Percentiles rank a stretch among this genome's conserved stretches.
These are phyloP conservation scores for Bombyx mandarina DNA, from an alignment of 1,140 invertebrate species.

Conservation along the genomic window DNA sequence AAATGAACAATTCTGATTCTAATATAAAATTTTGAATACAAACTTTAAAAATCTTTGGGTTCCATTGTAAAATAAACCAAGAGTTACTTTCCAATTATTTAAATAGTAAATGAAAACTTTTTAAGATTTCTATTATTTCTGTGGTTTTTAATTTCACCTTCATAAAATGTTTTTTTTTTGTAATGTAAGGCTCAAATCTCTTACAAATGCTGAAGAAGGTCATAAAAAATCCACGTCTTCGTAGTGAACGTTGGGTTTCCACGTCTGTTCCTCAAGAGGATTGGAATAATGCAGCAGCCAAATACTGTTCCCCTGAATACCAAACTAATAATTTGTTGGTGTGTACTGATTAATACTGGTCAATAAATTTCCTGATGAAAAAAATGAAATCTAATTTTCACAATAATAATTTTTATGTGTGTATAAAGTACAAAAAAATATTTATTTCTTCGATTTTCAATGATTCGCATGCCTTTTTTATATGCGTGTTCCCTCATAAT, in stretches of 20 bases:
- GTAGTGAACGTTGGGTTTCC: constrained; percentile 63
- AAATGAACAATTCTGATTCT: too few relatives aligned
- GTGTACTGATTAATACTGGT: not conserved
- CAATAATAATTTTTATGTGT: not conserved
- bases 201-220: constrained; percentile 78
- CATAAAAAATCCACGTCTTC: constrained; percentile 74
- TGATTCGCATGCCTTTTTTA: too few relatives aligned
- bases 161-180: not conserved
- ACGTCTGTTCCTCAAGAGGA: constrained; percentile 80
- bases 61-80: too few relatives aligned
- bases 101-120: not conserved
- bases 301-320: constrained; percentile 86
- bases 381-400: not conserved
- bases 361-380: not conserved
- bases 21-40: too few relatives aligned
- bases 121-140: not conserved
- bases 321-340: constrained; percentile 89
- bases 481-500: not conserved
- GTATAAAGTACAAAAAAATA: not conserved
- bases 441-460: not conserved
- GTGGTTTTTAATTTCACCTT: not conserved
- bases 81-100: not conserved
- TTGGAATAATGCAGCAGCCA: constrained; percentile 78
- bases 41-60: too few relatives aligned
- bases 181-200: constrained; percentile 72